These are phyloP conservation scores for Galaxea fascicularis DNA, from an alignment of 92 coral and sea anemone genomes.

Conservation along the genomic window DNA sequence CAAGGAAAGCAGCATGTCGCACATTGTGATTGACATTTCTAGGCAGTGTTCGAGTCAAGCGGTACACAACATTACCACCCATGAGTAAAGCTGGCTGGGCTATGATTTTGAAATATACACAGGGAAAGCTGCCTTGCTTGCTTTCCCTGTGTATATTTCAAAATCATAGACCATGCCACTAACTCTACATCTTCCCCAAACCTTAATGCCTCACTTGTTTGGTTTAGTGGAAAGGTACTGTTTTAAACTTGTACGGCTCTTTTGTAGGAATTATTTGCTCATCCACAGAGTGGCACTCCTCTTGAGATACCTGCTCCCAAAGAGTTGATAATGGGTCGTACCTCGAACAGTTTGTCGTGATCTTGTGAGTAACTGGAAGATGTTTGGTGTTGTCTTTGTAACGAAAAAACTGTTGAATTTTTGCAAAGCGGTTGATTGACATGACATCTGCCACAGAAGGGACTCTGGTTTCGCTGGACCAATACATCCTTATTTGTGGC, in stretches of 20 bases:
- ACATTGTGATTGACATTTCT: background rate
- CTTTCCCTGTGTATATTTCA: background rate
- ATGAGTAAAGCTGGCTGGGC: slow-evolving; percentile 19
- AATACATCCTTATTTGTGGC: slow-evolving; percentile 45
- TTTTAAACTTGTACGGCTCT: slow-evolving; percentile 1
- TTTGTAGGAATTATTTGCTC: slow-evolving; percentile 48
- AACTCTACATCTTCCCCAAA: slow-evolving; percentile 22
- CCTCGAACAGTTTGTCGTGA: slow-evolving; percentile 33
- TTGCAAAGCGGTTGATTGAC: slow-evolving; percentile 37
- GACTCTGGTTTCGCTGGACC: slow-evolving; percentile 26
- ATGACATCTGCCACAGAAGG: slow-evolving; percentile 40
- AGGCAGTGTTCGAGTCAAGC: background rate
- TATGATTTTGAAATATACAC: background rate
- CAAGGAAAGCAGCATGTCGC: too few species aligned
- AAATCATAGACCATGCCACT: slow-evolving; percentile 21
- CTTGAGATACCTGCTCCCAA: slow-evolving; percentile 26
- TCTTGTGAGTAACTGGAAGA: slow-evolving; percentile 15
- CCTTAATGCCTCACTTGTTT: slow-evolving; percentile 42
- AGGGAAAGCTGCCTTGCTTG: background rate
- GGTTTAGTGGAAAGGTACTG: slow-evolving; percentile 26
- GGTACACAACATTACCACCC: slow-evolving; percentile 25
- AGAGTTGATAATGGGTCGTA: slow-evolving; percentile 35
- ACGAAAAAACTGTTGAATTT: slow-evolving; percentile 41
- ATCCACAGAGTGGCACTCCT: slow-evolving; percentile 39
- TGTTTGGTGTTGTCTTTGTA: slow-evolving; percentile 31